Percentiles rank a stretch among this genome's conserved stretches.
phyloP scores from a whole-genome alignment of 2,888 invertebrate genomes.

The Epinotia demarniana region DNA sequence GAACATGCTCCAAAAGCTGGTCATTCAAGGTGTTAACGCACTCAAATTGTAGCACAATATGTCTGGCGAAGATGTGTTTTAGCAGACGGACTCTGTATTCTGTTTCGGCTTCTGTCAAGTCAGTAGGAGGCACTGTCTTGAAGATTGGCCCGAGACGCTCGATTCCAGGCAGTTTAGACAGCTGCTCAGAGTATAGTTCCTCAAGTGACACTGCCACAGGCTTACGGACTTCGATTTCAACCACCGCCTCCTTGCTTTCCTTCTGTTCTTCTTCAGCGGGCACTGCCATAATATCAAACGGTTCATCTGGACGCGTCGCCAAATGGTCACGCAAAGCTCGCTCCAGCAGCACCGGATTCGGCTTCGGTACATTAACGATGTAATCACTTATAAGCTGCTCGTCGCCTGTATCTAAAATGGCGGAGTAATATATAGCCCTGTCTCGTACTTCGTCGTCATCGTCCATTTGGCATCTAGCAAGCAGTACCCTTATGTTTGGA shows the following conservation, averaged over 20 bases:
- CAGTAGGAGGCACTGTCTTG: slow-evolving; percentile 93
- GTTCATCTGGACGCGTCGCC: slow-evolving; percentile 87
- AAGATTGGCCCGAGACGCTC: slow-evolving; percentile 95
- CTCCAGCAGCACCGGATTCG: slow-evolving; percentile 95
- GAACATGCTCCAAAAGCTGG: slow-evolving; percentile 96
- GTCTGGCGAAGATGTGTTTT: slow-evolving; percentile 95
- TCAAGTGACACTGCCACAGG: slow-evolving; percentile 93
- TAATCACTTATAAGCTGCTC: slow-evolving; percentile 90
- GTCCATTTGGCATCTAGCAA: slow-evolving; percentile 96
- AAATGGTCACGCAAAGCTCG: slow-evolving; percentile 93
- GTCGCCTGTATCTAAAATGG: slow-evolving; percentile 90
- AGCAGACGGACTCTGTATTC: slow-evolving; percentile 97
- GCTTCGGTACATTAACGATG: slow-evolving; percentile 89
- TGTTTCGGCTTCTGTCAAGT: slow-evolving; percentile 98
- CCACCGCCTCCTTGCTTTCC: slow-evolving; percentile 90
- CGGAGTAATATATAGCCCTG: slow-evolving; percentile 97
- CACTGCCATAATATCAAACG: slow-evolving; percentile 94
- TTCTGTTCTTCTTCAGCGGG: slow-evolving; percentile 94
- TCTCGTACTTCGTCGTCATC: slow-evolving; percentile 99
- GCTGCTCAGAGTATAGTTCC: slow-evolving; percentile 93
- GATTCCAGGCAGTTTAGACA: slow-evolving; percentile 92
- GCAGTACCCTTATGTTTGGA: slow-evolving; percentile 90
- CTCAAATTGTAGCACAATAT: slow-evolving; percentile 97
- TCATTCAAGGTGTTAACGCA: slow-evolving; percentile 98
- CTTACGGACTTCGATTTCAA: slow-evolving; percentile 91